Base-by-base conservation (phyloP, 2,888 invertebrate species). In the Agrilus cyanescens region DNA sequence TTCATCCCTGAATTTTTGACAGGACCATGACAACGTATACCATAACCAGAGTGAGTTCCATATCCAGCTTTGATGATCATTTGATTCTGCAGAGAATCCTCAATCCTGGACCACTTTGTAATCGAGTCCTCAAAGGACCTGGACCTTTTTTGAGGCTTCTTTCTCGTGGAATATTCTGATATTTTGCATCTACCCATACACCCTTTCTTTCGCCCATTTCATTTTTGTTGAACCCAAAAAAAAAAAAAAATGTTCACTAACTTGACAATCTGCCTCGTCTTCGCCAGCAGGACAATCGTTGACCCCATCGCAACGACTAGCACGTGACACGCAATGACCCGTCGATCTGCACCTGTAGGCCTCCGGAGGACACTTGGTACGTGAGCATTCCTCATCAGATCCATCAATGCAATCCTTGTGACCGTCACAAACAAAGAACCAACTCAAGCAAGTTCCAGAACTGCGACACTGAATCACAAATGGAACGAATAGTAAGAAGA, bases 391-490 rank as follows among this genome's bases (percentile, higher is more conserved):
- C 65, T 91, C 91, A 61, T 91, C 91, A 0, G 88, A 88, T 14
- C 85, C 87, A 58, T 90, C 90, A 7, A 76, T 75, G 59, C 91
- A 91, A 60, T 91, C 88, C 48, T 78, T 75, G 50, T 85, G 77
- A 8, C 85, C 84, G 62, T 91, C 90, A 65, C 91, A 91, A 4
- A 91, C 86, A 66, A 89, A 90, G 72, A 87, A 90, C 89, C 89
- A 90, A 55, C 88, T 89, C 59, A 91, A 85, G 65, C 91, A 91
- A 12, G 78, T 74, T 1, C 91, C 91, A 40, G 82, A 82, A 40
- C 84, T 84, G 25, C 82, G 82, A 61, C 91, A 91, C 82, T 91
- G 70, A 41, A 71, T 67, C 40, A 41, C 42, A 32, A 32, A 35
- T 41, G 36, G 20, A 36, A 29, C 32, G 14, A 38, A 40, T 32